Evolutionary conservation across 2,888 invertebrate genomes (phyloP), one percentile per base, ranked within the genome.

Genomic region (Neuroscelio doddi): DNA sequence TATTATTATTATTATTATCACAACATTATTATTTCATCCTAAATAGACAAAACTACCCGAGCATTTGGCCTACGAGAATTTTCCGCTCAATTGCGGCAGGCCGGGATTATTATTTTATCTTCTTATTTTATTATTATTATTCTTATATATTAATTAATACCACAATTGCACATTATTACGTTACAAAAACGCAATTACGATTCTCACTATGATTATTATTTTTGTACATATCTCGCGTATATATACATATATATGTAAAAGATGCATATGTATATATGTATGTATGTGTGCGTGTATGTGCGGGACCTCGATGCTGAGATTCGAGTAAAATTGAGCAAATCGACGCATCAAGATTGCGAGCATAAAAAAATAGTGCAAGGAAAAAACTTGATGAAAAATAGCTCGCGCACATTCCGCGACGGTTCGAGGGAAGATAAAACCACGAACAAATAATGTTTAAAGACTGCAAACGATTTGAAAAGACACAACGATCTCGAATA

Each of bases 321-420:
- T 41, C 24, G 24, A n/a, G n/a, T n/a, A n/a, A n/a, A n/a, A n/a
- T n/a, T n/a, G 15, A 30, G 30, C 30, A 9, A 30, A 30, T 14
- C 36, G 36, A 14, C 12, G 12, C 36, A 15, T 36, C 36, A 14
- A 14, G 10, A 36, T 36, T 1, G 36, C 15, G 36, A 36, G 32
- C 32, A n/a, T 10, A 7, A 32, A 12, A 36, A 3, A 7, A 15
- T 32, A 3, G 36, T 14, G 36, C 14, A 14, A 36, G 12, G 36
- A 36, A 15, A 8, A 24, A 8, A 16, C 26, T 12, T 24, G 24
- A 41, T n/a, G 8, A 12, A 41, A 24, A 41, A 24, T 24, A n/a
- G 41, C 41, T 41, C 41, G 41, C 41, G 41, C 41, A 41, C 41
- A 41, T 41, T 41, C 41, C 41, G 41, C 41, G 41, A 41, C 21